Percentiles rank a stretch among this genome's conserved stretches.
Evolutionary conservation across 2,888 invertebrate species (phyloP).

Genomic region (Ctena decussata): DNA sequence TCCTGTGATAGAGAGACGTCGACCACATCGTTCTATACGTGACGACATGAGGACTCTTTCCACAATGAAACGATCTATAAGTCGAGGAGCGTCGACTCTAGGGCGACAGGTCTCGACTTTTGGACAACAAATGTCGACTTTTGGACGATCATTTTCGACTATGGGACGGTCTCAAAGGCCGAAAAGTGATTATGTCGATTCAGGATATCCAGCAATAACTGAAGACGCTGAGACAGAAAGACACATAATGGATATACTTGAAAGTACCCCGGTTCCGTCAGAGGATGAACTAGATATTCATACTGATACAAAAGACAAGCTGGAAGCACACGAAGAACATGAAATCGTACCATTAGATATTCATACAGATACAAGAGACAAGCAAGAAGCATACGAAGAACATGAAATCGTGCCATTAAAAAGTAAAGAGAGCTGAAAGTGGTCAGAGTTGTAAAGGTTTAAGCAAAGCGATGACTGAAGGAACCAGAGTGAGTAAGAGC

Average conservation of each 20-base stretch:
- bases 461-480: no score
- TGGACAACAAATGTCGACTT: no score
- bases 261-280: not conserved
- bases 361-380: not conserved
- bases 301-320: not conserved
- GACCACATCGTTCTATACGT: slow-evolving; percentile 34
- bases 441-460: no score
- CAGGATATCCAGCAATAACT: not conserved
- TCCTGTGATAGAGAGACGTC: slow-evolving; percentile 23
- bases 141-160: not conserved
- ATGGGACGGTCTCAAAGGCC: not conserved
- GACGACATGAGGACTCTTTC: not conserved
- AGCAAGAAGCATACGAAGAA: not conserved
- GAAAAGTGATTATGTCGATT: not conserved
- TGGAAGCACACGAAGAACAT: not conserved
- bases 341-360: not conserved
- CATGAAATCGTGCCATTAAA: not conserved
- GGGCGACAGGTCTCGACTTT: not conserved
- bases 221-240: not conserved
- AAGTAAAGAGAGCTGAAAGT: no score
- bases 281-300: not conserved
- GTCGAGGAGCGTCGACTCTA: not conserved
- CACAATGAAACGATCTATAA: not conserved
- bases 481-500: no score
- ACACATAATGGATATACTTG: not conserved